Percentiles rank a stretch among this genome's conserved stretches.
Conservation (phyloP, 1,140 invertebrate genomes). For the Ceratosolen fusciceps region DNA sequence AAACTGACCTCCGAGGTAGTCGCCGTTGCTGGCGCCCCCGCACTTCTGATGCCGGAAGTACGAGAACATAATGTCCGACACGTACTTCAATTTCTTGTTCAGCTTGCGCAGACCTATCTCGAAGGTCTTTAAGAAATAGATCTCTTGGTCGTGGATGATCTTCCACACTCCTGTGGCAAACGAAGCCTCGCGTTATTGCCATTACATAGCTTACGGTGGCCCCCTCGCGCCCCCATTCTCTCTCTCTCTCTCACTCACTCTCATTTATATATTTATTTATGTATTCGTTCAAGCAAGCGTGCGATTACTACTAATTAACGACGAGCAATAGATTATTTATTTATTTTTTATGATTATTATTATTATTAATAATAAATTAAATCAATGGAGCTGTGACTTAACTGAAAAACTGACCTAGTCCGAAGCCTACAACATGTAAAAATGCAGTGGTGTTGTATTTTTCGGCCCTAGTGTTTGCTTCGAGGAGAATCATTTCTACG, state of each 20-base stretch:
- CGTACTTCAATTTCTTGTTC: slow-evolving; percentile 63
- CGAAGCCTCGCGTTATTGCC: no score
- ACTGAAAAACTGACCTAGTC: slow-evolving; percentile 63
- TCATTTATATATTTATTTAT: no score
- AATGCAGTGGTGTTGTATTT: slow-evolving; percentile 68
- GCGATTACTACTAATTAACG: no score
- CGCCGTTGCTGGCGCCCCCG: slow-evolving; percentile 64
- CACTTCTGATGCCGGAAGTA: slow-evolving; percentile 65
- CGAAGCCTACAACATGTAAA: slow-evolving; percentile 69
- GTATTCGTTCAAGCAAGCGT: no score
- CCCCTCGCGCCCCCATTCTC: no score
- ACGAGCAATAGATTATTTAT: no score
- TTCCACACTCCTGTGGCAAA: slow-evolving; percentile 57
- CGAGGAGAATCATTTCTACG: slow-evolving; percentile 68
- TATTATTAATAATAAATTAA: no score
- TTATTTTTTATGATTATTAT: no score
- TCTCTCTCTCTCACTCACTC: no score
- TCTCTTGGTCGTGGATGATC: slow-evolving; percentile 62
- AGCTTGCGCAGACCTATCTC: slow-evolving; percentile 64
- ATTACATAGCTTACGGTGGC: no score
- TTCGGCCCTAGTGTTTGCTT: slow-evolving; percentile 67
- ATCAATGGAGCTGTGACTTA: slow-evolving; percentile 22
- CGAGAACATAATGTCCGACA: slow-evolving; percentile 68
- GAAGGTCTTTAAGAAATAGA: slow-evolving; percentile 67
- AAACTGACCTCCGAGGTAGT: slow-evolving; percentile 62